A percentile compares a stretch with the other conserved stretches of the same genome.
Conservation (phyloP, 2,888 invertebrate genomes). For the Phyto melanocephala region DNA sequence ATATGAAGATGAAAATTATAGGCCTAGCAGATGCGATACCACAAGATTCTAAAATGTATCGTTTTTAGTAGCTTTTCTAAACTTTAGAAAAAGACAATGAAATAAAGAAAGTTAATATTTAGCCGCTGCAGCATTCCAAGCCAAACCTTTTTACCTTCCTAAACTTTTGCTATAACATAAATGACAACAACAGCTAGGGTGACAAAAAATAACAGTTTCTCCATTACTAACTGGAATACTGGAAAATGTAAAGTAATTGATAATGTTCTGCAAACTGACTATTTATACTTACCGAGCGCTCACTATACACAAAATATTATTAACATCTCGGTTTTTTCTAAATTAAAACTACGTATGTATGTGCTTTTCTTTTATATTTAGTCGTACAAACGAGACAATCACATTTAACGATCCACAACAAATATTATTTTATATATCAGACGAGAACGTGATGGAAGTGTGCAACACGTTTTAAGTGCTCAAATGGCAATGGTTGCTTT, state of each 20-base stretch:
- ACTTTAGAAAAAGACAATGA: background rate
- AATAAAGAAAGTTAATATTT: conserved; percentile 19
- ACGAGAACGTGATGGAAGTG: conserved; percentile 60
- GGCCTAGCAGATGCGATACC: too few relatives aligned
- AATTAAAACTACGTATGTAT: background rate
- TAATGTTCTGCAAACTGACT: conserved; percentile 50
- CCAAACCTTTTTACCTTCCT: conserved; percentile 15
- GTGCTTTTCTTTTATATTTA: conserved; percentile 37
- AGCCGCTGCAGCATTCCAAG: conserved; percentile 40
- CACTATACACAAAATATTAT: background rate
- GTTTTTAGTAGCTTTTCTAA: too few relatives aligned
- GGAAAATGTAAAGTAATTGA: conserved; percentile 42
- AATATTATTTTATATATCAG: background rate
- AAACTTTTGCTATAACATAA: background rate
- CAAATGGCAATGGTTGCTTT: conserved; percentile 56
- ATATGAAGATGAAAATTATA: too few relatives aligned
- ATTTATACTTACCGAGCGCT: background rate
- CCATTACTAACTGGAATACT: conserved; percentile 18
- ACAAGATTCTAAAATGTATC: too few relatives aligned
- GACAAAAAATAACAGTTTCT: background rate
- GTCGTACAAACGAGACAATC: conserved; percentile 52
- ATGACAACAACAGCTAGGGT: background rate
- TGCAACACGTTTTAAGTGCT: conserved; percentile 58
- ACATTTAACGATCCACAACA: conserved; percentile 36
- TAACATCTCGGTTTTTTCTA: too few relatives aligned